These are phyloP conservation scores for Clangula hyemalis DNA, from an alignment of 2,797 vertebrate genomes.

Conservation along the genomic window DNA sequence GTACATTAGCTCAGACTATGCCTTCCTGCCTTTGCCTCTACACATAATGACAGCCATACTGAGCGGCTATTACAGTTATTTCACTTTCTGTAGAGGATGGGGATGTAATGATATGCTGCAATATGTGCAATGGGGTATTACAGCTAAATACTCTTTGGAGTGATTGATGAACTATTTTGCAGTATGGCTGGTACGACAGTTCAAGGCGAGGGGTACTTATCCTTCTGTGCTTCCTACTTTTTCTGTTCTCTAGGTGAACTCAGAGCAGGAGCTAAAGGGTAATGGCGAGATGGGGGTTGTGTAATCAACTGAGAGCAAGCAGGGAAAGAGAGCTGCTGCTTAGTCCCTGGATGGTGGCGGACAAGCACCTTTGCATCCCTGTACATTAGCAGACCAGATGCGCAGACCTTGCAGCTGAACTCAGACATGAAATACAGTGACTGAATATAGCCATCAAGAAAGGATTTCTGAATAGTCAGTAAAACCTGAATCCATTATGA, in stretches of 20 bases:
- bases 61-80: conserved; percentile 49
- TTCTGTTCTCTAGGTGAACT: neutral
- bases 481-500: neutral
- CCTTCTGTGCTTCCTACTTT: conserved; percentile 32
- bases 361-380: neutral
- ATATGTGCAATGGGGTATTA: conserved; percentile 59
- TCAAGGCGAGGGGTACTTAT: neutral
- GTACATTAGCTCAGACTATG: conserved; percentile 37
- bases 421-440: neutral
- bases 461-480: neutral
- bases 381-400: rapidly evolving
- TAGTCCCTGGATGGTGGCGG: neutral
- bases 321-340: neutral
- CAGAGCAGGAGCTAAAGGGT: neutral
- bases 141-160: conserved; percentile 42
- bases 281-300: neutral
- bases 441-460: neutral
- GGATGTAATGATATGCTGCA: conserved; percentile 64
- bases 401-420: neutral
- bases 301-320: neutral
- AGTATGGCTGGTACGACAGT: neutral
- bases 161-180: conserved; percentile 49
- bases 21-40: conserved; percentile 16
- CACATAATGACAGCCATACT: conserved; percentile 33
- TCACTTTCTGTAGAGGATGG: conserved; percentile 56